Evolutionary conservation across 2,888 invertebrate genomes (phyloP).

Genomic region (Melinopterus prodromus): DNA sequence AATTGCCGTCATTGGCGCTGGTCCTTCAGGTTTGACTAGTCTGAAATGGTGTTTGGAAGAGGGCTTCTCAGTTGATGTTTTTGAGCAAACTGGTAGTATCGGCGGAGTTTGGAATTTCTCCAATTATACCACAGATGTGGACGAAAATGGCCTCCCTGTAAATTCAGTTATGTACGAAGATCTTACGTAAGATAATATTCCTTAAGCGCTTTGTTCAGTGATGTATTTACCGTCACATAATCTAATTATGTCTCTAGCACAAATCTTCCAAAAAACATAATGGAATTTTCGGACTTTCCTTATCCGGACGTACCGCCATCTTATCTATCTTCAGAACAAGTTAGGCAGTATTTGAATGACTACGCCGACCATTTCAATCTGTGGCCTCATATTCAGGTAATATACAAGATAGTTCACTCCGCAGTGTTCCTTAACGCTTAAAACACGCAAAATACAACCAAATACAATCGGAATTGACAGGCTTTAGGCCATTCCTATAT

Average conservation of each 20-base stretch:
- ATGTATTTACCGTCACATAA: neutral
- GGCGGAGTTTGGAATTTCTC: slow-evolving; percentile 85
- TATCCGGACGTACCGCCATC: slow-evolving; percentile 68
- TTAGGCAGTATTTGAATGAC: slow-evolving; percentile 71
- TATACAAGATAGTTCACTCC: slow-evolving; percentile 37
- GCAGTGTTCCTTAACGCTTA: neutral
- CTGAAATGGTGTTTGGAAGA: slow-evolving; percentile 21
- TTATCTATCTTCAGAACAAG: slow-evolving; percentile 72
- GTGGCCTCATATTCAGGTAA: slow-evolving; percentile 69
- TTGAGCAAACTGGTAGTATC: slow-evolving; percentile 60
- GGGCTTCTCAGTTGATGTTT: slow-evolving; percentile 15
- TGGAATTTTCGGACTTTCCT: slow-evolving; percentile 78
- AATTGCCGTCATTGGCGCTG: slow-evolving; percentile 28
- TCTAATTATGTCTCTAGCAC: slow-evolving; percentile 59
- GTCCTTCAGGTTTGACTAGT: slow-evolving; percentile 17
- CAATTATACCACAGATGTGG: slow-evolving; percentile 68
- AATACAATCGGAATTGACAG: no score
- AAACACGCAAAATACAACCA: neutral
- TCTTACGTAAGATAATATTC: slow-evolving; percentile 71
- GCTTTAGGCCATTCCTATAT: no score
- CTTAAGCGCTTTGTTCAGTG: slow-evolving; percentile 71
- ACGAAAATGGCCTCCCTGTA: slow-evolving; percentile 72
- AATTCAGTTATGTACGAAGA: slow-evolving; percentile 85
- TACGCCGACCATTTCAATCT: slow-evolving; percentile 73
- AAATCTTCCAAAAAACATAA: slow-evolving; percentile 81